These are phyloP conservation scores for Hesperophylax magnus DNA, from an alignment of 1,140 invertebrate genomes.

Conservation along the genomic window DNA sequence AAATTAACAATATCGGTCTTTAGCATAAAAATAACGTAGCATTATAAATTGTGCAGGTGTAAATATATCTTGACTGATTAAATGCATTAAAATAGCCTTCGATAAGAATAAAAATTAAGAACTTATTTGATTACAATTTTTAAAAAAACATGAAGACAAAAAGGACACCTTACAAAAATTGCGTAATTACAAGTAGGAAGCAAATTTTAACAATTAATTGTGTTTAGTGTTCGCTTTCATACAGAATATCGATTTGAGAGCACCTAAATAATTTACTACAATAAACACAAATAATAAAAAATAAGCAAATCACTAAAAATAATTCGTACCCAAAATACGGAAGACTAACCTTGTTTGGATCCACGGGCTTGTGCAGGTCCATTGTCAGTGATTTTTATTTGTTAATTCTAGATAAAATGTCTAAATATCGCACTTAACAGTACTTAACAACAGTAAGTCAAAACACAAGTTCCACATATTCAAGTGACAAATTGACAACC, in stretches of 20 bases:
- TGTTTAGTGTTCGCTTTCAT: too few species aligned
- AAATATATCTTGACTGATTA: too few species aligned
- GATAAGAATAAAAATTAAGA: too few species aligned
- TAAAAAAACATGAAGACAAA: too few species aligned
- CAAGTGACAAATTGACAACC: constrained; percentile 42
- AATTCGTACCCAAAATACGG: background rate
- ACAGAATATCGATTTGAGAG: constrained; percentile 5
- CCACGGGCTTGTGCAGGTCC: constrained; percentile 75
- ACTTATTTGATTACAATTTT: too few species aligned
- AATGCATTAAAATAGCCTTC: too few species aligned
- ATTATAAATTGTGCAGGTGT: too few species aligned
- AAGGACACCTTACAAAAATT: too few species aligned
- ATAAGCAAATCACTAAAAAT: constrained; percentile 9
- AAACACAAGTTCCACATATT: constrained; percentile 27
- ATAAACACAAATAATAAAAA: constrained; percentile 2
- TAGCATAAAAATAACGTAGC: background rate
- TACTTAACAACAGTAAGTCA: background rate
- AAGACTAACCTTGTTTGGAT: constrained; percentile 73
- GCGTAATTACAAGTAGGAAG: too few species aligned
- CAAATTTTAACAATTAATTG: too few species aligned
- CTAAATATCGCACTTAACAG: background rate
- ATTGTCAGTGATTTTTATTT: constrained; percentile 58
- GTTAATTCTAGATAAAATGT: background rate
- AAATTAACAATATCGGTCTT: constrained; percentile 27
- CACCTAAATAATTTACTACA: constrained; percentile 5